Base-by-base conservation (phyloP, 2,888 invertebrate species). In the Glyphotaelius pellucidus region DNA sequence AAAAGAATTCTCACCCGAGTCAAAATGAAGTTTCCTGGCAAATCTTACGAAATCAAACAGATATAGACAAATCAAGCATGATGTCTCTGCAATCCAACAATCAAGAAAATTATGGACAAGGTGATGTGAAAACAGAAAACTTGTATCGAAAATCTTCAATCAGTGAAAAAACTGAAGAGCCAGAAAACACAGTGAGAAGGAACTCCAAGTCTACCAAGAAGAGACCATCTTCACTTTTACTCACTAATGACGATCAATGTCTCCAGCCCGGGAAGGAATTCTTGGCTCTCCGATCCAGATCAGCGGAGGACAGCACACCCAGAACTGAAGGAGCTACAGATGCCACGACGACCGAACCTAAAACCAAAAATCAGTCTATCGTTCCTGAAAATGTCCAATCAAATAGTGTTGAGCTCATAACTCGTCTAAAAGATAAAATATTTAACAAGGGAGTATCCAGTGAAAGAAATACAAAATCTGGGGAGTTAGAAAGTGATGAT, bases 401-500 rank as follows among this genome's bases (percentile, higher is more conserved):
- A 3, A 90, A 92, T 7, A 93, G 90, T 90, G 90, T 80, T 35
- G 93, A 93, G 83, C 91, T 93, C 0, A 92, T 93, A 80, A 94
- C 95, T 93, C 94, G 95, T 25, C 94, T 96, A 91, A 95, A 95
- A 93, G 96, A 96, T 93, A 95, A 95, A 94, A 94, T 96, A 30
- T 94, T 95, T 94, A 95, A 92, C 47, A 92, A 95, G 83, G 94
- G 94, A 89, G 94, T 94, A 14, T 95, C 95, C n/a, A 95, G 95
- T 81, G 95, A 95, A 38, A 95, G 95, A 93, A 95, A 95, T 92
- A 93, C 94, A 92, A 95, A 95, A 93, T 91, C 89, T 15, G 95
- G 95, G 90, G 95, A 95, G 86, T 93, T 94, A 81, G 95, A 95
- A 93, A 96, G 96, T 94, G 97, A 97, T 94, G 97, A 97, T 94